Evolutionary conservation across 2,888 invertebrate genomes (phyloP), one percentile per base, ranked within the genome.

Genomic region (Leucoma salicis): DNA sequence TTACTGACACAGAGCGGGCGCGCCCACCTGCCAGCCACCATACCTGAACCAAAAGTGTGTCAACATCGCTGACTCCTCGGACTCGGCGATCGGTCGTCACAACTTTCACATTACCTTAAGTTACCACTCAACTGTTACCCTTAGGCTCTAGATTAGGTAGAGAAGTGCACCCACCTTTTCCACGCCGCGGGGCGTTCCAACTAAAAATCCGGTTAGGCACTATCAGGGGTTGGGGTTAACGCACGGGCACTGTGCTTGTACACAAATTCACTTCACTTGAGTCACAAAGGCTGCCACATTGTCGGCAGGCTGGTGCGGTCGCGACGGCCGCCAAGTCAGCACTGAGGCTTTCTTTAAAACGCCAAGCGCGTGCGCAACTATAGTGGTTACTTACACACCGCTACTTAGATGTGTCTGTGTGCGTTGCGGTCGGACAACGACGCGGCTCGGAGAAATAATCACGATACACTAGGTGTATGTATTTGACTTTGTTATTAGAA

Each of bases 61-160:
- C 88, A 88, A 73, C 80, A 66, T 56, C 72, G 66, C 74, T 76
- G 76, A 84, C 84, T 85, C 82, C 77, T 82, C 79, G 76, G 78
- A 78, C 74, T 72, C 80, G 63, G 56, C 79, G 78, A 80, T 77
- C 78, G 74, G 81, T 82, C 78, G 82, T 76, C 78, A 74, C 73
- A 81, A 88, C 88, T 89, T 89, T 89, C 89, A 89, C 89, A 86
- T 88, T 77, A 84, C 81, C 83, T 85, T 84, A 82, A 82, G 82
- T 81, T 80, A 83, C 76, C 82, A 79, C 76, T 74, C 69, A 66
- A 65, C 59, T 65, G 65, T 67, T 66, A 71, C 60, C 50, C 42
- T 56, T 66, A 72, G 71, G 67, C 67, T 36, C 35, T 39, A 44
- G 39, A 67, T 67, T 60, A 59, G 46, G 51, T 49, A 54, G 37